Base-by-base conservation (phyloP, 1,140 invertebrate species). In the Heliconius himera region DNA sequence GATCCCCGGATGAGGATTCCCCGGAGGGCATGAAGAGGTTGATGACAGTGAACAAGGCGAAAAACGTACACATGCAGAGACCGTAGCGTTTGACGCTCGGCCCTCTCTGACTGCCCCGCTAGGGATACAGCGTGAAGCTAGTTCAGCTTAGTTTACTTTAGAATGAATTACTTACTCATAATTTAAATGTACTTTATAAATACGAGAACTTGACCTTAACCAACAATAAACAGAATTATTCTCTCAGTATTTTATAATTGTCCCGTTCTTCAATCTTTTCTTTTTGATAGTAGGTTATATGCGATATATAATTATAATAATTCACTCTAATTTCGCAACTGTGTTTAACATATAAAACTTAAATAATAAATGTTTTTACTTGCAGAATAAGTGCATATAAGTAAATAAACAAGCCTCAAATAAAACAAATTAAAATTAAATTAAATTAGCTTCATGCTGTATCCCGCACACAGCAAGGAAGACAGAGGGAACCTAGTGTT, bases 181-280 rank as follows among this genome's bases (percentile, higher is more conserved):
- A 16, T 46, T 5, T 4, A 46, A 46, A 46, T 46, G 16, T 46
- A 46, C 41, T 36, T 56, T 22, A 22, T 56, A 56, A 54, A 56
- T 56, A 51, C 18, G 13, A 54, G 16, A 54, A 6, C 6, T 66
- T 29, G 16, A 66, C 60, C 60, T 56, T n/a, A 26, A 29, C 11
- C 26, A 66, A 66, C 60, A 66, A 66, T 66, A 66, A 66, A 66
- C 26, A 29, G 26, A 66, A 66, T 66, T 29, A 66, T 66, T 29
- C 22, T 66, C 60, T 66, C 60, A 29, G 60, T 66, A 66, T 66
- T 26, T 66, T 29, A 66, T 29, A 66, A 66, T 66, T 66, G 60
- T 4, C 22, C 26, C 60, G 26, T 66, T n/a, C n/a, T n/a, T n/a
- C n/a, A n/a, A 22, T 29, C 13, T 0, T 29, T 66, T 66, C 0